Conservation (phyloP, 2,888 invertebrate species). For the Dioctria linearis region DNA sequence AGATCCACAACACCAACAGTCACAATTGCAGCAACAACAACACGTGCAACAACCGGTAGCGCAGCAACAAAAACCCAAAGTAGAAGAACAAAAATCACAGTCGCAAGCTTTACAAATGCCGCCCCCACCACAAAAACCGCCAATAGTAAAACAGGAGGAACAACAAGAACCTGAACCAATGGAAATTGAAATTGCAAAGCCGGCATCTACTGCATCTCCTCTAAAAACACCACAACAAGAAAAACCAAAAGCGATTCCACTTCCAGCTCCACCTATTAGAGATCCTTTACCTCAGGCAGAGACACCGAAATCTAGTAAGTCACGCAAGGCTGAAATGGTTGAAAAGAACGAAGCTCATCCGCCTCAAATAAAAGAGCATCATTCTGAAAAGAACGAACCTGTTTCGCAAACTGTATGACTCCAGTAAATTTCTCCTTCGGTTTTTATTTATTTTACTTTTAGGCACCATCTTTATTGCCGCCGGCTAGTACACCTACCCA, state of each 20-base stretch:
- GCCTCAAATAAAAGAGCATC: constrained; percentile 39
- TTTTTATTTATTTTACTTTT: not conserved
- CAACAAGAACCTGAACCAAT: constrained; percentile 62
- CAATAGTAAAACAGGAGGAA: not conserved
- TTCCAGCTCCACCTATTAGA: constrained; percentile 42
- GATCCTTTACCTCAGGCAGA: constrained; percentile 49
- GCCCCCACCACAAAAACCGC: constrained; percentile 56
- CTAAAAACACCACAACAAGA: constrained; percentile 62
- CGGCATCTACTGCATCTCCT: constrained; percentile 62
- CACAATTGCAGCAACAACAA: constrained; percentile 65
- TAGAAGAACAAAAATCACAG: constrained; percentile 10
- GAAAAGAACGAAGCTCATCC: constrained; percentile 58
- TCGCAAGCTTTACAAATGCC: constrained; percentile 34
- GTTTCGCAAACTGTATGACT: not conserved
- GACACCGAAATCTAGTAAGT: constrained; percentile 55
- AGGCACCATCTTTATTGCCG: constrained; percentile 10
- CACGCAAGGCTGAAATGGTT: constrained; percentile 44
- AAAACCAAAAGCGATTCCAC: constrained; percentile 51
- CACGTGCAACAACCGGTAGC: constrained; percentile 63
- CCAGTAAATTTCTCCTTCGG: not conserved
- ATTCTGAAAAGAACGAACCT: constrained; percentile 31
- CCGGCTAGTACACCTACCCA: constrained; percentile 48
- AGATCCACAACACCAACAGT: constrained; percentile 69
- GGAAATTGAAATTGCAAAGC: constrained; percentile 68
- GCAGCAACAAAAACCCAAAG: constrained; percentile 54